Evolutionary conservation across 2,797 vertebrate species (phyloP).

Genomic region (Rhinella marina): DNA sequence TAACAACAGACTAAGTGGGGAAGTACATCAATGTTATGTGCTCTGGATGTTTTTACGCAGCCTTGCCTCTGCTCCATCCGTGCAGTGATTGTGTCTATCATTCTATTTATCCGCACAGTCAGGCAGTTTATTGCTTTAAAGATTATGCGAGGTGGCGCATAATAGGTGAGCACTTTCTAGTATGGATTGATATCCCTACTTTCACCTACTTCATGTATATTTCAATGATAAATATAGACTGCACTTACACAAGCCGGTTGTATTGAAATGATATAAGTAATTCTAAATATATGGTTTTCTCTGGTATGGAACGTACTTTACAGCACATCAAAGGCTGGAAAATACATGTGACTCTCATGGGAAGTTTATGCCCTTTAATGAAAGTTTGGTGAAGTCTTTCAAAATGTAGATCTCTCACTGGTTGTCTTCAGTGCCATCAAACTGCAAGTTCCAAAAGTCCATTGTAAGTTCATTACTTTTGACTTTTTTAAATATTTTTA

Average conservation of each 20-base stretch:
- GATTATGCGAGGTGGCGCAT: neutral
- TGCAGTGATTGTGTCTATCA: constrained; percentile 10
- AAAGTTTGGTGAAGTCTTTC: too few species aligned
- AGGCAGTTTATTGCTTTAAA: constrained; percentile 2
- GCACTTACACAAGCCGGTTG: neutral
- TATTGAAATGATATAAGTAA: neutral
- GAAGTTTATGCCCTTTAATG: neutral
- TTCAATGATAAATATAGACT: neutral
- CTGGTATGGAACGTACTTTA: neutral
- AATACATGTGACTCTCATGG: neutral
- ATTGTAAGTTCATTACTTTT: neutral
- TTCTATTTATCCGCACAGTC: neutral
- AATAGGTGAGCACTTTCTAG: neutral
- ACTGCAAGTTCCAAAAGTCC: neutral
- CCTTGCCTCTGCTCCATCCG: constrained; percentile 18
- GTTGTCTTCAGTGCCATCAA: neutral
- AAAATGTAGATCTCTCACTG: neutral
- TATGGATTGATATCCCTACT: neutral
- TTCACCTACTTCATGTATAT: neutral
- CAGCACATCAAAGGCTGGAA: neutral
- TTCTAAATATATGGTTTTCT: neutral
- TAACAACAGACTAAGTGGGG: constrained; percentile 43
- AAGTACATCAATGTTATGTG: constrained; percentile 51
- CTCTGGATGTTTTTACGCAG: constrained; percentile 30
- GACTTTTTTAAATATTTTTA: neutral